Base-by-base conservation (phyloP, 92 coral and sea anemone genomes). In the Metridium senile region DNA sequence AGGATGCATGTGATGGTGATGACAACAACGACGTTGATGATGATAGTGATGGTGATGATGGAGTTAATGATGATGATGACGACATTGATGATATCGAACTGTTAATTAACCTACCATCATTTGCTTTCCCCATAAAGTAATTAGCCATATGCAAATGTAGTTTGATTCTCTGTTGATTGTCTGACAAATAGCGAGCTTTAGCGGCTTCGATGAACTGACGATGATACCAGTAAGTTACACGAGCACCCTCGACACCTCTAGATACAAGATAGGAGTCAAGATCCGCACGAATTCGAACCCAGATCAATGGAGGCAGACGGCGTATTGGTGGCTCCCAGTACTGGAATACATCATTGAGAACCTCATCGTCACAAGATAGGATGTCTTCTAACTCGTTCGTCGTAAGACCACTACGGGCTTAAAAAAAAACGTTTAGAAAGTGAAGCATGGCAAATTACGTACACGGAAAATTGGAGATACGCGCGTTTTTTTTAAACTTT, bases 281-380 rank as follows among this genome's bases (percentile, higher is more conserved):
- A 59, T 85, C 93, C 23, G 89, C 85, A 58, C 87, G 69, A 19
- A 91, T 91, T 62, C 97, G 77, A 35, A 89, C 93, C 97, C 97
- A 91, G 11, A 91, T 88, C 57, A 91, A 66, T 26, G 97, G 97
- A 76, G 97, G 97, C 7, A 91, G 91, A 39, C 97, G 90, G 57
- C 93, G 86, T 68, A 91, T 88, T 47, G 97, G 97, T 11, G 97
- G 97, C 68, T 93, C 89, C 97, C 97, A 91, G 74, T 91, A 91
- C 66, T 91, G 97, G 82, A 91, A 91, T 31, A 91, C 91, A 68
- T 91, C 97, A 22, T 83, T 66, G 18, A 91, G 90, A 31, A 91
- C 90, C 33, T 70, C 93, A 27, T 82, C 90, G 35, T 91, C 90
- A 53, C 89, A 81, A 28, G 97, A 91, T 19, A 91, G 68, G 49